Percentiles rank a stretch among this genome's conserved stretches.
These are phyloP conservation scores for Neopipo cinnamomea DNA, from an alignment of 2,113 vertebrate genomes.

Conservation along the genomic window DNA sequence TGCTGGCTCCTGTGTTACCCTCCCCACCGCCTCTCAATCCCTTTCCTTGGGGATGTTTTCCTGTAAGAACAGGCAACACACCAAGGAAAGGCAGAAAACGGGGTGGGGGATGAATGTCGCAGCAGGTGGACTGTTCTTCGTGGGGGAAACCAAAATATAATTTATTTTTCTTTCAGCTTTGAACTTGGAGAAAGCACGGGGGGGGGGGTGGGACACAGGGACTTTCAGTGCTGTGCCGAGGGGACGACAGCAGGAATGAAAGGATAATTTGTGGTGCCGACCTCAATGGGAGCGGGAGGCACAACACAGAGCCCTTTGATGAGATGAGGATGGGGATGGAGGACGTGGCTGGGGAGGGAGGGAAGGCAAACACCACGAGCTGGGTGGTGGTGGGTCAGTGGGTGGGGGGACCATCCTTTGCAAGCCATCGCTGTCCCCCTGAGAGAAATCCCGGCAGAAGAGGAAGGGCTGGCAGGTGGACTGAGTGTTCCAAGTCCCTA, in stretches of 20 bases:
- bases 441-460: neutral
- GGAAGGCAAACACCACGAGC: fast-evolving
- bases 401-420: neutral
- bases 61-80: neutral
- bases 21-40: neutral
- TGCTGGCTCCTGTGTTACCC: neutral
- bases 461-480: neutral
- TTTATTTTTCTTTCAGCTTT: neutral
- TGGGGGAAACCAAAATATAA: fast-evolving
- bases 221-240: neutral
- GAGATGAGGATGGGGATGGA: neutral
- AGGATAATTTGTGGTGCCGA: conserved; percentile 60
- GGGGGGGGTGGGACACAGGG: neutral
- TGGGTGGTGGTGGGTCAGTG: neutral
- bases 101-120: neutral
- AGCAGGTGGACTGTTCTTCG: neutral
- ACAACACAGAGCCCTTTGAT: conserved; percentile 72
- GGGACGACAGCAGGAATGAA: conserved; percentile 35
- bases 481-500: fast-evolving
- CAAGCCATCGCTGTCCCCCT: fast-evolving
- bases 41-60: neutral
- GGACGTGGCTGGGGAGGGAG: conserved; percentile 10
- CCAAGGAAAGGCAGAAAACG: neutral
- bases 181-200: neutral
- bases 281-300: neutral